Evolutionary conservation across 2,797 vertebrate genomes (phyloP), one percentile per base, ranked within the genome.

Genomic region (Melanogrammus aeglefinus): DNA sequence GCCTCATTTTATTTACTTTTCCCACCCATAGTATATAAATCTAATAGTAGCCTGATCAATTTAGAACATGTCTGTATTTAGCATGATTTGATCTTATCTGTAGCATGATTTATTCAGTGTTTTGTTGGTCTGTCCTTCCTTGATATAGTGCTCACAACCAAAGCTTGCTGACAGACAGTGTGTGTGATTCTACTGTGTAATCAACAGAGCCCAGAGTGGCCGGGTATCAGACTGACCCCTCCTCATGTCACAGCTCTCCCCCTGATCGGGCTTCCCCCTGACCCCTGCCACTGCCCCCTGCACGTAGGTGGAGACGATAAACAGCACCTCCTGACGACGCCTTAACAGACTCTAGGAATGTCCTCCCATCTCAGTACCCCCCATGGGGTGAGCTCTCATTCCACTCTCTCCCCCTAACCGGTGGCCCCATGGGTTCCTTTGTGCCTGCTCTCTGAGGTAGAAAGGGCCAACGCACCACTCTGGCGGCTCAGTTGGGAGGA

Each of bases 401-500:
- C 71, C 74, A 39, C 63, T 75, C 79, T 84, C 83, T 44, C 76
- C 44, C 72, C 74, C 82, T 12, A 7, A 24, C 82, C 78, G 13
- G 73, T 82, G 81, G 75, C 85, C 75, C 77, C 69, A 27, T 79
- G 80, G 33, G 18, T 2, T 78, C 80, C 88, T 90, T 91, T 92
- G 84, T 91, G 80, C 35, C 82, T 90, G 91, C 83, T 87, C 82
- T 76, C 39, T 87, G 86, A 77, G 90, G 86, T 92, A 88, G 86
- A 89, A 89, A 90, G 84, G 82, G 83, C 81, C 82, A 39, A 38
- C 63, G 84, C 82, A 89, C 63, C 63, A 24, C 14, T 24, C 85
- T 75, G 86, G 85, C 80, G 75, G 75, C 74, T 76, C 57, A 2
- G 74, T 69, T 44, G 76, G 13, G 16, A 6, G 33, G 4, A 31